These are phyloP conservation scores for Ammodytes dubius DNA, from an alignment of 2,113 vertebrate genomes.

Conservation along the genomic window DNA sequence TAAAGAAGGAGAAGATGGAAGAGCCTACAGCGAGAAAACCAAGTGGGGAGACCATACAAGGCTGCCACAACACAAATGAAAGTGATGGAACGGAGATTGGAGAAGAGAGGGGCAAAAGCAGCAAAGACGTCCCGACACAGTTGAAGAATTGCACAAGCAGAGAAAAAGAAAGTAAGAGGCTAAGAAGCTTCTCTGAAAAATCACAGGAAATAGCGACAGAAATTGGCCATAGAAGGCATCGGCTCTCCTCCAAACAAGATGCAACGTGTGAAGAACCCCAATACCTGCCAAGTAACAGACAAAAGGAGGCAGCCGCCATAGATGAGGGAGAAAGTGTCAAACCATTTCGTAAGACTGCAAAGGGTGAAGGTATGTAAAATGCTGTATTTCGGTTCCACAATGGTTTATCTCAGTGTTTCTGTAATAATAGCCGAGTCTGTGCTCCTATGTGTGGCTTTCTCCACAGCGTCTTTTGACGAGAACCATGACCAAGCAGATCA, in stretches of 20 bases:
- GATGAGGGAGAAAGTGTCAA: not conserved
- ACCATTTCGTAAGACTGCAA: not conserved
- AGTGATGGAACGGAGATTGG: not conserved
- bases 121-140: not conserved
- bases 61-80: not conserved
- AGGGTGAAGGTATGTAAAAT: constrained; percentile 24
- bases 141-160: not conserved
- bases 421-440: not conserved
- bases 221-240: constrained; percentile 10
- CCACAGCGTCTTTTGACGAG: not conserved
- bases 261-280: not conserved
- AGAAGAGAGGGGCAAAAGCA: not conserved
- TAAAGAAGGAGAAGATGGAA: constrained; percentile 10
- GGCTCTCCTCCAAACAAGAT: not conserved
- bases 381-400: not conserved
- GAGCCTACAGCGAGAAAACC: not conserved
- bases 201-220: not conserved
- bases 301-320: not conserved
- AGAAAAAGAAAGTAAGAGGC: constrained; percentile 10
- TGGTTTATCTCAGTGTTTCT: not conserved
- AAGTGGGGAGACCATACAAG: not conserved
- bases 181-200: not conserved
- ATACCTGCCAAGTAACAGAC: not conserved
- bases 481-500: not conserved
- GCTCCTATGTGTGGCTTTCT: not conserved